Percentiles rank a stretch among this genome's conserved stretches.
Evolutionary conservation across 1,140 invertebrate genomes (phyloP).

Genomic region (Hycleus cichorii): DNA sequence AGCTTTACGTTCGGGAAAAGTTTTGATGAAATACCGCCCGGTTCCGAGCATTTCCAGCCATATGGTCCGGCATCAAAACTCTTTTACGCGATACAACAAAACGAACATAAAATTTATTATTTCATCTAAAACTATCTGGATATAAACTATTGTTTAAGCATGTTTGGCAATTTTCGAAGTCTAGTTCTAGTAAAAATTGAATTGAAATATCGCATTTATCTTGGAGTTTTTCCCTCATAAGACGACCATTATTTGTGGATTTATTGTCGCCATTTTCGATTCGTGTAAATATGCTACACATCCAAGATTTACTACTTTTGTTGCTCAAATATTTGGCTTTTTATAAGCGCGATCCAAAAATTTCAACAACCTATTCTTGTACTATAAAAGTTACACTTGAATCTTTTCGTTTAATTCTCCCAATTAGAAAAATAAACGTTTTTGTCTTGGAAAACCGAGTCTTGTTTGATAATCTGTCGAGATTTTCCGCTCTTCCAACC

Average conservation of each 20-base stretch:
- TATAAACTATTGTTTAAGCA: not conserved
- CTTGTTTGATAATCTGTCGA: not conserved
- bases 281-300: constrained; percentile 8
- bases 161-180: constrained; percentile 3
- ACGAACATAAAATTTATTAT: constrained; percentile 8
- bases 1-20: no score
- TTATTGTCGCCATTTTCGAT: constrained; percentile 6
- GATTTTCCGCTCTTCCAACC: not conserved
- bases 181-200: constrained; percentile 7
- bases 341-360: not conserved
- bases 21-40: no score
- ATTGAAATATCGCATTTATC: constrained; percentile 1
- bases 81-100: not conserved
- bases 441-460: not conserved
- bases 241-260: constrained; percentile 3
- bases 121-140: constrained; percentile 5
- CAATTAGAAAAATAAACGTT: not conserved
- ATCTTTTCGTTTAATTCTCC: not conserved
- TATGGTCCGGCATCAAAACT: no score
- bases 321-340: constrained; percentile 1
- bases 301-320: constrained; percentile 6
- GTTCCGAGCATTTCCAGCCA: no score
- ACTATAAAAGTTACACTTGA: no score
- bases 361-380: no score
- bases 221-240: constrained; percentile 6